A percentile compares a stretch with the other conserved stretches of the same genome.
phyloP scores from a whole-genome alignment of 2,113 vertebrate genomes.

The Etia nguti region DNA sequence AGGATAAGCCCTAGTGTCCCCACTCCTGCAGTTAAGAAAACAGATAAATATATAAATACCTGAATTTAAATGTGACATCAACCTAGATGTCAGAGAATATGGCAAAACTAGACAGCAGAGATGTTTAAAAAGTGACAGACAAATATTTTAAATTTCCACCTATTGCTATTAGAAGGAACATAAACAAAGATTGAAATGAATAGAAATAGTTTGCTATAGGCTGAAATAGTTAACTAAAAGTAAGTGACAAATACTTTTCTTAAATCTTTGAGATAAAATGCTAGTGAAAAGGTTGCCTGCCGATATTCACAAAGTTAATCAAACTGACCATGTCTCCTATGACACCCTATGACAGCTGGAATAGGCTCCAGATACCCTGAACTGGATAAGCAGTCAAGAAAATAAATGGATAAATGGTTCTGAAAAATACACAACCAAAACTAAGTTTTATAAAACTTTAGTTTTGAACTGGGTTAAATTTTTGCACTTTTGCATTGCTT shows the following conservation, averaged over 20 bases:
- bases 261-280: neutral
- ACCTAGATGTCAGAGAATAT: neutral
- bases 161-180: neutral
- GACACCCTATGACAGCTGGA: neutral
- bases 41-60: neutral
- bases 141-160: neutral
- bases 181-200: neutral
- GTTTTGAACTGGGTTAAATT: neutral
- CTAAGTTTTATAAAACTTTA: accelerated
- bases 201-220: neutral
- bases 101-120: neutral
- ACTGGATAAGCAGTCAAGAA: accelerated
- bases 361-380: neutral
- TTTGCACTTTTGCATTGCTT: neutral
- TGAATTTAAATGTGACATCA: neutral
- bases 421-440: neutral
- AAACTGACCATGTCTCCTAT: neutral
- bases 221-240: neutral
- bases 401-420: neutral
- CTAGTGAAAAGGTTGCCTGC: neutral
- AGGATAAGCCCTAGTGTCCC: neutral
- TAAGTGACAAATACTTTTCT: neutral
- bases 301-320: neutral
- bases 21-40: neutral
- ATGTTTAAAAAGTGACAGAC: neutral